These are phyloP conservation scores for Liparis tanakae DNA, from an alignment of 2,797 vertebrate species.

Conservation along the genomic window DNA sequence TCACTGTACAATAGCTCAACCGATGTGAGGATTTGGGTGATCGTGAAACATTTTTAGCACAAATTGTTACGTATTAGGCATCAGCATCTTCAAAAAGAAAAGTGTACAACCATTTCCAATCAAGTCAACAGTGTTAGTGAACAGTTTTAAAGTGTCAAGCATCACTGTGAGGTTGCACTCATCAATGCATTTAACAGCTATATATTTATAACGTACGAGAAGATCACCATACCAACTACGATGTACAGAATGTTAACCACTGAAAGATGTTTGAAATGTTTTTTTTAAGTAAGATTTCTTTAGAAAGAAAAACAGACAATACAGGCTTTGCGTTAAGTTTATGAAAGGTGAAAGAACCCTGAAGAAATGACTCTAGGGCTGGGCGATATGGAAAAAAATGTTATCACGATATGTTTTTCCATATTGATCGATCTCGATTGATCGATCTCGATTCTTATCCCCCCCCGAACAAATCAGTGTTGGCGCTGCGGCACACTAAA, in stretches of 20 bases:
- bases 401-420: too few relatives aligned
- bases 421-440: too few relatives aligned
- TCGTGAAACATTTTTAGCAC: background rate
- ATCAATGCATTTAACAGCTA: background rate
- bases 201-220: background rate
- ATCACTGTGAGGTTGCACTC: background rate
- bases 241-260: background rate
- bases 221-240: background rate
- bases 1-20: background rate
- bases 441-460: too few relatives aligned
- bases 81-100: background rate
- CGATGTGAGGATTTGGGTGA: background rate
- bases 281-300: background rate
- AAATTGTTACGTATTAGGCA: background rate
- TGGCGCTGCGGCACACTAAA: too few relatives aligned
- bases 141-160: background rate
- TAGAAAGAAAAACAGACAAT: background rate
- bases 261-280: background rate
- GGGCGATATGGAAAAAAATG: too few relatives aligned
- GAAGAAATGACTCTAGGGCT: slow-evolving; percentile 14
- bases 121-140: background rate
- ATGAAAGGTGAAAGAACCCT: background rate
- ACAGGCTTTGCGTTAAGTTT: background rate
- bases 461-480: too few relatives aligned
- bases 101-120: background rate